Base-by-base conservation (phyloP, 2,113 vertebrate genomes). In the Seriola rivoliana region DNA sequence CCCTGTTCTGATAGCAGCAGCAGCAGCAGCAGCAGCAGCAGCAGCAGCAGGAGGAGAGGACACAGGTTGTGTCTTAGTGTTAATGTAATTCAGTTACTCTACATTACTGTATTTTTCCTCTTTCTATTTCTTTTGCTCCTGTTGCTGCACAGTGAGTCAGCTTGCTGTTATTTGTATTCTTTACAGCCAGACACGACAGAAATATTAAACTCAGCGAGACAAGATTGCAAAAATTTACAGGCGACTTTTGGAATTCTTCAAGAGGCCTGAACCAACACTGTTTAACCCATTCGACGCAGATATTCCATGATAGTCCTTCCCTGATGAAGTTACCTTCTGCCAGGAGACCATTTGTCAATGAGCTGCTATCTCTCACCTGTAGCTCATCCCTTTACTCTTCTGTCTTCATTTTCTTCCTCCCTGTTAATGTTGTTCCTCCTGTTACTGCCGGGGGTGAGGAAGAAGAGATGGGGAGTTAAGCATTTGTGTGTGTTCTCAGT, bases 401-500 rank as follows among this genome's bases (percentile, higher is more conserved):
- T 8, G 19, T 84, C 75, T 82, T 70, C 46, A 55, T 44, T 66
- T 29, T 81, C 82, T 76, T 67, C 63, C 64, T 73, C 32, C 58
- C 63, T 69, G 48, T 67, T 63, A 48, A 57, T 80, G 73, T 69
- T 69, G 66, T 80, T 79, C 71, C 64, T 86, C 67, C 74, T 63
- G 32, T 60, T 70, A 50, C 40, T 78, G 75, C 72, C 50, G 29
- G 85, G 70, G 78, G 66, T 73, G 63, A 75, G 64, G 80, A 81
- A 63, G 63, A 78, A 75, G 71, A 77, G 80, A 85, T 72, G 68
- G 88, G 85, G 86, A 85, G 87, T 86, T 36, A 32, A 86, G 63
- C 69, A 42, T 83, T 81, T 89, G 85, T 93, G 82, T 88, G 90
- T 85, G 85, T 85, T 90, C 86, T 75, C 77, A 86, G 85, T 88